Evolutionary conservation across 2,797 vertebrate species (phyloP), one percentile per base, ranked within the genome.

Genomic region (Centroberyx gerrardi): DNA sequence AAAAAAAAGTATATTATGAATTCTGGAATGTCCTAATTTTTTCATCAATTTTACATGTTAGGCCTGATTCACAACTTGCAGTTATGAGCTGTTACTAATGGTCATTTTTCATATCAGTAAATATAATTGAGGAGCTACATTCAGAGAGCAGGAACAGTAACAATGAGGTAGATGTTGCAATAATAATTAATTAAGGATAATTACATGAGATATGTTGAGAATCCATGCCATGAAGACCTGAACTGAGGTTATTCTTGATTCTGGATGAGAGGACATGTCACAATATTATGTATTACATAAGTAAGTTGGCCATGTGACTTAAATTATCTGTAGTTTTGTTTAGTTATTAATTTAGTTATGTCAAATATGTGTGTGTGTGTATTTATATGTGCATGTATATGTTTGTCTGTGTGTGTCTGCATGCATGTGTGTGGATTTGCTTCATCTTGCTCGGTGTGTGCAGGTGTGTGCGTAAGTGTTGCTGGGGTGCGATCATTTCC

Each of bases 401-500:
- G 3, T 17, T 8, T 14, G 3, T 52, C 6, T 31, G 29, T 62
- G 31, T 29, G 3, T 22, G 60, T 31, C 27, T 55, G 40, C 7
- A 58, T 62, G 60, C 31, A 22, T 48, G 61, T 17, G 14, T 49
- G 61, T 49, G 61, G 8, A 22, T 53, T 5, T 40, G 38, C 38
- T 40, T 40, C 2, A 8, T 2, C 38, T 12, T 40, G 38, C 38
- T 40, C 8, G 33, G 46, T 40, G 55, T 38, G 12, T 22, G 22
- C 62, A 27, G 15, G 15, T 64, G n/a, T 51, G 27, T 44, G 38
- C 22, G 52, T 40, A 5, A 10, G 65, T 80, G 71, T 61, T 72
- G 68, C 76, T 74, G 51, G 78, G 78, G 66, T 73, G 68, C 79
- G 72, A 75, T 84, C 53, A 75, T 86, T 83, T 89, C 72, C 78